Evolutionary conservation across 2,113 vertebrate species (phyloP), one percentile per base, ranked within the genome.

Genomic region (Seriola dumerili): DNA sequence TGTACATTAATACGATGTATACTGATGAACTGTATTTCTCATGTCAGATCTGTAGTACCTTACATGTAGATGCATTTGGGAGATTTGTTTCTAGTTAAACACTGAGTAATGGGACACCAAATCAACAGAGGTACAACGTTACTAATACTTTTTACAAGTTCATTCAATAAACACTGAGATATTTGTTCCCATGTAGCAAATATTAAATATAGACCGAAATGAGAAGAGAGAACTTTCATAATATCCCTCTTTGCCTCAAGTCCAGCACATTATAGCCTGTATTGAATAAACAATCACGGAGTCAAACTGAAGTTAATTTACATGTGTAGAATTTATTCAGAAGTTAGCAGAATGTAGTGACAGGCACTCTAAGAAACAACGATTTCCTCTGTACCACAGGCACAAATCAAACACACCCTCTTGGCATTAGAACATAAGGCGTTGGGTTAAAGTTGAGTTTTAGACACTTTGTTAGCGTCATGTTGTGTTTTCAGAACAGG

Each of bases 351-450:
- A 84, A 81, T 42, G 72, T 64, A 82, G 69, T 84, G 86, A 87
- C 85, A 90, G 88, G 86, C 86, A 91, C 88, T 84, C 82, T 58
- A 67, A 80, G 52, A 88, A 86, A 86, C 68, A 59, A 68, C 19
- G 34, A 78, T 71, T 73, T 58, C 46, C 46, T 87, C 72, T 93
- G 92, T 90, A 87, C 89, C 92, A 94, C 85, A 91, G 93, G 91
- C 88, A 93, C 92, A 90, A 90, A 89, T 80, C 64, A 83, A 93
- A 91, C 78, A 92, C 48, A 73, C 88, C 93, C 13, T 19, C 46
- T 34, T 66, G 89, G 85, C 86, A 83, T 86, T 80, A 72, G 38
- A 90, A 89, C 82, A 78, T 91, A 94, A 94, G 93, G 92, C 86
- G 72, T 71, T 76, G 67, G 80, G 83, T 85, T 88, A 59, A 59